phyloP scores from a whole-genome alignment of 1,140 invertebrate species.

The Dendrolimus punctatus region DNA sequence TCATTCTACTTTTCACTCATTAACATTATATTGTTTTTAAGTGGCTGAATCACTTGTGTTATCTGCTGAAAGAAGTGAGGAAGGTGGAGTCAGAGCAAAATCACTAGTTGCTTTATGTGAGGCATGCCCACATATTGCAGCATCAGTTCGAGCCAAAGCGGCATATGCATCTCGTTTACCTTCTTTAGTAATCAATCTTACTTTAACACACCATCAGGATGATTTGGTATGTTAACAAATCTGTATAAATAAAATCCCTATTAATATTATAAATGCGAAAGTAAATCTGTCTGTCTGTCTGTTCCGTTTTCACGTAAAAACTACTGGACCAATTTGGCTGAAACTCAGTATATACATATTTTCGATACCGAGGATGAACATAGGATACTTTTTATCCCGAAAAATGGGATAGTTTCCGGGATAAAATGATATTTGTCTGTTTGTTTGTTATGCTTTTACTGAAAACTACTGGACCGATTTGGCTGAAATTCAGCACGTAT shows the following conservation, averaged over 20 bases:
- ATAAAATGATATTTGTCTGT: too few relatives aligned
- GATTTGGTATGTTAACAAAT: constrained; percentile 46
- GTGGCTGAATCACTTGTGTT: constrained; percentile 88
- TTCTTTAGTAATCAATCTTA: constrained; percentile 85
- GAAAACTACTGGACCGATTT: too few relatives aligned
- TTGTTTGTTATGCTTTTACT: too few relatives aligned
- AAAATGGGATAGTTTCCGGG: too few relatives aligned
- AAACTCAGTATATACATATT: too few relatives aligned
- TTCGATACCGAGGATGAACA: too few relatives aligned
- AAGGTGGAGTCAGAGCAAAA: constrained; percentile 74
- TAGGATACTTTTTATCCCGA: too few relatives aligned
- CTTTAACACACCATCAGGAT: constrained; percentile 66
- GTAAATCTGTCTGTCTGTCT: too few relatives aligned
- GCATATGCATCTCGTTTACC: constrained; percentile 93
- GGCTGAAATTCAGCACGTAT: too few relatives aligned
- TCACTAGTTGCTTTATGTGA: constrained; percentile 87
- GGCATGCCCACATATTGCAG: constrained; percentile 91
- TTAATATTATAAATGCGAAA: too few relatives aligned
- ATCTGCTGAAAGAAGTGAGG: constrained; percentile 92
- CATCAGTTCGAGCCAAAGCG: constrained; percentile 87
- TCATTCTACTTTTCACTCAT: neutral
- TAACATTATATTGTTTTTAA: constrained; percentile 42
- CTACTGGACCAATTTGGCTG: too few relatives aligned
- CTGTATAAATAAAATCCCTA: neutral
- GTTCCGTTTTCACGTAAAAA: too few relatives aligned